These are phyloP conservation scores for Balaeniceps rex DNA, from an alignment of 2,113 vertebrate species.

Conservation along the genomic window DNA sequence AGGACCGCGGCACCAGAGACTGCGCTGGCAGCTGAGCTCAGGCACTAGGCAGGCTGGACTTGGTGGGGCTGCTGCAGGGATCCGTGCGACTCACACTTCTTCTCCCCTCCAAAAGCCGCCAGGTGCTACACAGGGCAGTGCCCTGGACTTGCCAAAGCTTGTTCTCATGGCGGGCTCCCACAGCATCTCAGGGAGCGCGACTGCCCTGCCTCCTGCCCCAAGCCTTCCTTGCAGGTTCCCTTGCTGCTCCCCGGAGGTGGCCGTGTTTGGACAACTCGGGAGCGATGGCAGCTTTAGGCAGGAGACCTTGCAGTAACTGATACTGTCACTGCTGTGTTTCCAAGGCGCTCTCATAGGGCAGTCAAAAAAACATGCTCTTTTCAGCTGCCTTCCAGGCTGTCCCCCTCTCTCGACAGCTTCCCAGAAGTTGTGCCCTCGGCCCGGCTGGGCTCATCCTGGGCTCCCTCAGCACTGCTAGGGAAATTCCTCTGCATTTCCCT, in stretches of 20 bases:
- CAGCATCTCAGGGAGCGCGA: background rate
- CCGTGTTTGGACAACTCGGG: rapidly evolving
- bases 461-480: background rate
- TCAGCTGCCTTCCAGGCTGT: background rate
- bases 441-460: background rate
- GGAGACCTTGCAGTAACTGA: background rate
- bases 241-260: background rate
- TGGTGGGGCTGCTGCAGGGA: background rate
- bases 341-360: background rate
- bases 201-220: background rate
- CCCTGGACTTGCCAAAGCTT: background rate
- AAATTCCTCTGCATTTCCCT: background rate
- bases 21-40: background rate
- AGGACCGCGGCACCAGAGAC: background rate
- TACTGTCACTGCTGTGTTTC: background rate
- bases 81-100: rapidly evolving
- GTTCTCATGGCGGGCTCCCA: background rate
- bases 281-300: background rate
- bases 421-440: background rate
- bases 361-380: background rate
- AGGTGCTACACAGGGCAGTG: background rate
- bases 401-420: background rate
- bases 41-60: background rate
- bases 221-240: background rate
- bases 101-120: background rate